Evolutionary conservation across 2,797 vertebrate genomes (phyloP), one percentile per base, ranked within the genome.

Genomic region (Kryptolebias ocellatus): DNA sequence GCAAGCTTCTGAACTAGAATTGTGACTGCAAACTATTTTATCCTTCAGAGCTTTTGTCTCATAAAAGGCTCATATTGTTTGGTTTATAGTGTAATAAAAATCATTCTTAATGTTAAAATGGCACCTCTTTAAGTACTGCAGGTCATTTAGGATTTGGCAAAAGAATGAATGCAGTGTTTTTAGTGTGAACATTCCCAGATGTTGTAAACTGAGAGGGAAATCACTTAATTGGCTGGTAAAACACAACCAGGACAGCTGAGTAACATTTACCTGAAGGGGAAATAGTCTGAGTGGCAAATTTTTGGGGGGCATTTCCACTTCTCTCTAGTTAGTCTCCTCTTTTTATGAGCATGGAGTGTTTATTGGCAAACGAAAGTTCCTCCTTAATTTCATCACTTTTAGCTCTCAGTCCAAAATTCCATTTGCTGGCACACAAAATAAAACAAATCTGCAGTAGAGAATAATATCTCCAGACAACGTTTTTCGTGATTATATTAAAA

Each of bases 171-270:
- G 49, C 58, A 53, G 50, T 72, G 50, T 86, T 75, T 65, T 80
- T 56, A 46, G 67, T 72, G 51, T 82, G 70, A 90, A 76, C 78
- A 79, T 83, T 84, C 91, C 86, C 88, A 93, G 86, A 90, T 87
- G 84, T 77, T 72, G 61, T 83, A 67, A 87, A 83, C 66, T 34
- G 62, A 82, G 63, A 83, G 51, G 74, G 74, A 81, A 88, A 78
- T 78, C 1, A 10, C 76, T 85, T 88, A 83, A 88, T 81, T 77
- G 68, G 55, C 67, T 67, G 65, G 42, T 84, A 71, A 54, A 86
- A 79, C 9, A 27, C 54, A 74, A 72, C 39, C 39, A 42, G 14
- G 11, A 75, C 79, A 62, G 58, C 11, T 44, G 37, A 51, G 27
- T 24, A 15, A 71, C 45, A 70, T 72, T 47, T 42, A 55, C 62